Conservation (phyloP, 2,113 vertebrate species). For the Misgurnus mizolepis region DNA sequence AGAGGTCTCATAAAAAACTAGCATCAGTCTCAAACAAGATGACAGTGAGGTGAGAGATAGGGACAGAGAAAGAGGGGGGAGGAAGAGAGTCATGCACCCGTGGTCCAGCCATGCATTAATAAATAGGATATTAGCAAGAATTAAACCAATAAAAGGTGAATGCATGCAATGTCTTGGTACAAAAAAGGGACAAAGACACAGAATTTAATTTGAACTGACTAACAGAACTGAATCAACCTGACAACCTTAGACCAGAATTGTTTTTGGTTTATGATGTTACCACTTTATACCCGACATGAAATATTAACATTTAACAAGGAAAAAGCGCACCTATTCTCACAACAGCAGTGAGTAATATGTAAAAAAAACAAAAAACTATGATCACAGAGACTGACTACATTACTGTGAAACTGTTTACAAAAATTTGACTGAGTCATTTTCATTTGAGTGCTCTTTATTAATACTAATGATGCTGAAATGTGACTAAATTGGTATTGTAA, state of each 20-base stretch:
- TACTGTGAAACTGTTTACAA: no score
- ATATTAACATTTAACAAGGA: neutral
- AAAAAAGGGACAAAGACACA: neutral
- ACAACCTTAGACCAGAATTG: no score
- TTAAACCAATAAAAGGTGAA: neutral
- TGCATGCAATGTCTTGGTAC: neutral
- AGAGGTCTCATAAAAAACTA: neutral
- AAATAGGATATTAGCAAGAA: neutral
- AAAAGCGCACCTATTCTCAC: neutral
- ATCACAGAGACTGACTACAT: neutral
- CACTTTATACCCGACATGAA: no score
- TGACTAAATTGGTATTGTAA: neutral
- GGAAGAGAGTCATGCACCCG: slow-evolving; percentile 13
- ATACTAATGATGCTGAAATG: neutral
- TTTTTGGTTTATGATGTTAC: no score
- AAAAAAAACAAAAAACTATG: neutral
- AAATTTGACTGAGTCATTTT: neutral
- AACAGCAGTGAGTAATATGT: neutral
- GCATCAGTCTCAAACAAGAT: neutral
- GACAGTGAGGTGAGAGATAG: neutral
- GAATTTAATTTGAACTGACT: no score
- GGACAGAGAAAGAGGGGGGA: neutral
- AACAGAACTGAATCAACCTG: no score
- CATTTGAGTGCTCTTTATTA: neutral
- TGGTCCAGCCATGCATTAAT: slow-evolving; percentile 17